Evolutionary conservation across 2,797 vertebrate genomes (phyloP).

Genomic region (Pipistrellus pygmaeus): DNA sequence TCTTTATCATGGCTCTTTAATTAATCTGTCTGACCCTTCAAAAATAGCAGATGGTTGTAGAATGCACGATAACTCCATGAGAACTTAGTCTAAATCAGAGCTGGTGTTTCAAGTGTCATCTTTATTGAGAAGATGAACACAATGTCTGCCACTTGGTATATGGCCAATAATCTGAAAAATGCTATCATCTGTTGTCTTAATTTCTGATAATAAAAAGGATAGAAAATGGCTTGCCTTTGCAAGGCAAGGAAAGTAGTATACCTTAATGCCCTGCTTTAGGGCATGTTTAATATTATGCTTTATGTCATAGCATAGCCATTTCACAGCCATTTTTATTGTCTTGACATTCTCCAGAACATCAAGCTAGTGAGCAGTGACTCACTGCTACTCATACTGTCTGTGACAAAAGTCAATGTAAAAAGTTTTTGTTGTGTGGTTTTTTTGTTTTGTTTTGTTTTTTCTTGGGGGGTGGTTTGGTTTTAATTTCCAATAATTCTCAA

Average conservation of each 20-base stretch:
- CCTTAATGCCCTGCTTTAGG: neutral
- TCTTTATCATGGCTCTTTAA: neutral
- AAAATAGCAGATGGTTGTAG: neutral
- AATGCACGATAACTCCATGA: neutral
- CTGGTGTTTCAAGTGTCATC: neutral
- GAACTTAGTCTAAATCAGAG: neutral
- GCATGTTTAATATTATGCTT: neutral
- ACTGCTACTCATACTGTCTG: neutral
- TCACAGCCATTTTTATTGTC: neutral
- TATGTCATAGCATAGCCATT: neutral
- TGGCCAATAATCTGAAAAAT: neutral
- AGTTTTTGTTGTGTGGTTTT: neutral
- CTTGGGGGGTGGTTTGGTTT: neutral
- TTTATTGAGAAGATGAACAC: neutral
- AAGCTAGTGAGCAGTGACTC: neutral
- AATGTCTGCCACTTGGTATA: neutral
- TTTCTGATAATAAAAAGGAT: neutral
- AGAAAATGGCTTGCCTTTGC: neutral
- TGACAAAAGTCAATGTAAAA: neutral
- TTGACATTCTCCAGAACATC: neutral
- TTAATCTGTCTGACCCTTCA: neutral
- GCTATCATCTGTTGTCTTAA: neutral
- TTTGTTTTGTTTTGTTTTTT: neutral
- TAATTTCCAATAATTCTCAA: neutral
- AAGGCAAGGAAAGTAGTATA: constrained; percentile 8